Evolutionary conservation across 2,888 invertebrate species (phyloP).

Genomic region (Poecilus cupreus): DNA sequence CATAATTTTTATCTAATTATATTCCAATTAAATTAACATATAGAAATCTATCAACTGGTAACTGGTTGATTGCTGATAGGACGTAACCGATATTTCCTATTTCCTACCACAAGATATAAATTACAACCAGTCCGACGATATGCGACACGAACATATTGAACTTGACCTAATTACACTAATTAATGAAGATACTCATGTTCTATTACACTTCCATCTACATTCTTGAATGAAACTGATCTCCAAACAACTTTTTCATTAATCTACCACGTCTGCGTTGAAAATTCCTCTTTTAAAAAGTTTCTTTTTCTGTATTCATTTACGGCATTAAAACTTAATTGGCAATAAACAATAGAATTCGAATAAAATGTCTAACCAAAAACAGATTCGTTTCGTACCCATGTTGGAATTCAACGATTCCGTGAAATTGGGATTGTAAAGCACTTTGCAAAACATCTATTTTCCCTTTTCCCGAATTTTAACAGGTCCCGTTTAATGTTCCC

Average conservation of each 20-base stretch:
- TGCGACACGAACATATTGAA: constrained; percentile 12
- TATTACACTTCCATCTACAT: background rate
- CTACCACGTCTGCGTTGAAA: too few species aligned
- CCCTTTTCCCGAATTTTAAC: background rate
- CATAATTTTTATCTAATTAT: too few species aligned
- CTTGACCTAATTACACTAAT: constrained; percentile 33
- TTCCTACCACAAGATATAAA: background rate
- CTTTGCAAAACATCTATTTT: too few species aligned
- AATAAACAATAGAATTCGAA: too few species aligned
- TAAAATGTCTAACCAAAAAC: too few species aligned
- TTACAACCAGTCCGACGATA: constrained; percentile 4
- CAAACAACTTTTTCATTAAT: too few species aligned
- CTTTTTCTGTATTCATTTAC: too few species aligned
- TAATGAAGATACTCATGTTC: background rate
- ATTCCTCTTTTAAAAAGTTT: too few species aligned
- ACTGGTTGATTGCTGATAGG: background rate
- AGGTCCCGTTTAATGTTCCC: background rate
- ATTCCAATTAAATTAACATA: background rate
- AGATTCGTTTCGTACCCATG: too few species aligned
- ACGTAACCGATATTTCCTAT: background rate
- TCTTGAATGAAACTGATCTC: background rate
- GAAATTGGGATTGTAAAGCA: too few species aligned
- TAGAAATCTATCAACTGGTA: background rate
- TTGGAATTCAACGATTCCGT: too few species aligned
- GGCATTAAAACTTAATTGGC: too few species aligned